phyloP scores from a whole-genome alignment of 2,888 invertebrate genomes.

The Mimachlamys varia region DNA sequence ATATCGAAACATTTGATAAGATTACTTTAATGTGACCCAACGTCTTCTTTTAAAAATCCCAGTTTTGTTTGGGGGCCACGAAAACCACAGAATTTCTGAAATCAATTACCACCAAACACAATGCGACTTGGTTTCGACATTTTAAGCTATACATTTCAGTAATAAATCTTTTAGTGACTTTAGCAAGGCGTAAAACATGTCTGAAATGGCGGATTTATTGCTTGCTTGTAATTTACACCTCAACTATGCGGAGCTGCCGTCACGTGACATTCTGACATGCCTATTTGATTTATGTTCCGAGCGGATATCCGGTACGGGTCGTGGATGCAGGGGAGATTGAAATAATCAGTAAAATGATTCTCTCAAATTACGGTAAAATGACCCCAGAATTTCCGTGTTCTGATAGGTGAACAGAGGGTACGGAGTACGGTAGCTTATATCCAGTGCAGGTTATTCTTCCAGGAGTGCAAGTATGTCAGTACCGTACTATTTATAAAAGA shows the following conservation, averaged over 20 bases:
- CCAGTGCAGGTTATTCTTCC: conserved; percentile 2
- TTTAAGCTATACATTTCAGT: conserved; percentile 8
- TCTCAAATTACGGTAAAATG: conserved; percentile 13
- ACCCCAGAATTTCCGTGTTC: background rate
- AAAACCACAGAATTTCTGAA: background rate
- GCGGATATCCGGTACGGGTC: conserved; percentile 34
- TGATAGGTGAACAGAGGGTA: conserved; percentile 19
- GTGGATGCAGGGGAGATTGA: conserved; percentile 1
- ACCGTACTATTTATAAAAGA: background rate
- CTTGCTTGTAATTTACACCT: conserved; percentile 28
- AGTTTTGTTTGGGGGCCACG: background rate
- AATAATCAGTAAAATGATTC: conserved; percentile 4
- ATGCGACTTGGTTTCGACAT: conserved; percentile 25
- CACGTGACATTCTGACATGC: conserved; percentile 34
- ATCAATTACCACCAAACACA: conserved; percentile 16
- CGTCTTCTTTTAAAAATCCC: background rate
- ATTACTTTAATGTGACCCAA: no score
- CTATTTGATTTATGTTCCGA: conserved; percentile 11
- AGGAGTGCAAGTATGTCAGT: conserved; percentile 3
- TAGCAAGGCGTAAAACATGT: conserved; percentile 31
- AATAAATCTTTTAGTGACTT: conserved; percentile 19
- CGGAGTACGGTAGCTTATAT: background rate
- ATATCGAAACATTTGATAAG: no score
- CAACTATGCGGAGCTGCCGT: conserved; percentile 18
- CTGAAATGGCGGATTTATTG: conserved; percentile 32